Evolutionary conservation across 2,113 vertebrate genomes (phyloP).

Genomic region (Phaethon lepturus): DNA sequence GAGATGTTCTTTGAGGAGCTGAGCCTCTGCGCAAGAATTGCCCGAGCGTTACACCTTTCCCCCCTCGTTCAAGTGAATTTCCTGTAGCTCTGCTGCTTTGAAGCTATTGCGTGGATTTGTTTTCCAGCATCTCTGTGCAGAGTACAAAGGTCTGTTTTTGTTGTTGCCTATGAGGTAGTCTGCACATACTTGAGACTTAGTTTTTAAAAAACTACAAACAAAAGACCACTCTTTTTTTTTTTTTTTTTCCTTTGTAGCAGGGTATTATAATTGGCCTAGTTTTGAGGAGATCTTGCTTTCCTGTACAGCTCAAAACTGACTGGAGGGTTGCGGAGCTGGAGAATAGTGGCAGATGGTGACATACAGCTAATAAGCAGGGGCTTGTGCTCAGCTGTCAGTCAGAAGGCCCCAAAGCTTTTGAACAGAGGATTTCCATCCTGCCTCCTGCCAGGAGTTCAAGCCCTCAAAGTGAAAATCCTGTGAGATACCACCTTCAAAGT

Average conservation of each 20-base stretch:
- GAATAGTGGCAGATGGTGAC: constrained; percentile 65
- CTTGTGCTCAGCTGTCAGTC: constrained; percentile 65
- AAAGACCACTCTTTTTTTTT: background rate
- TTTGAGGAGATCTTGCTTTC: constrained; percentile 32
- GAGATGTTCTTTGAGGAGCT: background rate
- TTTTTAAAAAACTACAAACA: background rate
- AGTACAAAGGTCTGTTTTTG: constrained; percentile 23
- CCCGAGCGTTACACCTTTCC: background rate
- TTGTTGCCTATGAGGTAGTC: background rate
- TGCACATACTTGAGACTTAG: background rate
- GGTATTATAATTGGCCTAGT: constrained; percentile 45
- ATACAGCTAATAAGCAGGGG: constrained; percentile 58
- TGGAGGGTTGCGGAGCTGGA: constrained; percentile 36
- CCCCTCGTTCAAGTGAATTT: background rate
- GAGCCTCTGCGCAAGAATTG: background rate
- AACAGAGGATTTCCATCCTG: constrained; percentile 65
- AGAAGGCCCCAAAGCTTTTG: constrained; percentile 61
- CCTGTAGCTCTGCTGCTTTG: constrained; percentile 2
- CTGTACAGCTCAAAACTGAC: constrained; percentile 28
- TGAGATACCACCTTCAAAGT: constrained; percentile 59
- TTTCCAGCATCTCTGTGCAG: background rate
- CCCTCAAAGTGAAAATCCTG: constrained; percentile 61
- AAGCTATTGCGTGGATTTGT: background rate
- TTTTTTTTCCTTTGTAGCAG: background rate
- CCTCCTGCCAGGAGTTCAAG: constrained; percentile 65